These are phyloP conservation scores for Periophthalmus modestus DNA, from an alignment of 2,113 vertebrate species.

Conservation along the genomic window DNA sequence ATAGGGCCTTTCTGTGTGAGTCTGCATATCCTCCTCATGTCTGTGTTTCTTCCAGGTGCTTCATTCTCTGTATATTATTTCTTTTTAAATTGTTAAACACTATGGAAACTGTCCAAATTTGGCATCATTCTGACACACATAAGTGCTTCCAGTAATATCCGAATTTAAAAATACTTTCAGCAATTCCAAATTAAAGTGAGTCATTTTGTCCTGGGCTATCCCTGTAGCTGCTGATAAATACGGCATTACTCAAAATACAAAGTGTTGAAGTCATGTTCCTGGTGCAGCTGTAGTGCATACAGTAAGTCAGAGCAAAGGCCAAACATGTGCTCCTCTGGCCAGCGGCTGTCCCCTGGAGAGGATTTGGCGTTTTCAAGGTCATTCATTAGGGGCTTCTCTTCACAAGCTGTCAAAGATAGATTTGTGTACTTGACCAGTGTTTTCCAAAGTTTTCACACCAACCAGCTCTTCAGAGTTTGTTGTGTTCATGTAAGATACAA, in stretches of 20 bases:
- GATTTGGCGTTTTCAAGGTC: constrained; percentile 29
- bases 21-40: too few relatives aligned
- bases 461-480: background rate
- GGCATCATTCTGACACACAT: too few relatives aligned
- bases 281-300: constrained; percentile 64
- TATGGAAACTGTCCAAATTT: too few relatives aligned
- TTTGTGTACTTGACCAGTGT: background rate
- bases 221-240: constrained; percentile 27
- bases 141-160: background rate
- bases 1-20: too few relatives aligned
- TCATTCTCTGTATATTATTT: too few relatives aligned
- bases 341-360: constrained; percentile 35
- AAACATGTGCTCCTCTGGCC: constrained; percentile 55
- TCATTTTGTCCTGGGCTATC: constrained; percentile 14
- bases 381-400: constrained; percentile 8
- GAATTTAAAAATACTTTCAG: constrained; percentile 16
- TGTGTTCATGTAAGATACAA: background rate
- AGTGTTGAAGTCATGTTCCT: constrained; percentile 49
- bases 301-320: constrained; percentile 44
- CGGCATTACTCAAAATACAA: constrained; percentile 44
- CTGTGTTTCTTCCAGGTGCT: too few relatives aligned
- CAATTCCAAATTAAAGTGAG: constrained; percentile 19
- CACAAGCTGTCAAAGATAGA: constrained; percentile 13
- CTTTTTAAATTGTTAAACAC: too few relatives aligned
- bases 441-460: background rate